Evolutionary conservation across 2,888 invertebrate genomes (phyloP).

Genomic region (Sarcophaga rosellei): DNA sequence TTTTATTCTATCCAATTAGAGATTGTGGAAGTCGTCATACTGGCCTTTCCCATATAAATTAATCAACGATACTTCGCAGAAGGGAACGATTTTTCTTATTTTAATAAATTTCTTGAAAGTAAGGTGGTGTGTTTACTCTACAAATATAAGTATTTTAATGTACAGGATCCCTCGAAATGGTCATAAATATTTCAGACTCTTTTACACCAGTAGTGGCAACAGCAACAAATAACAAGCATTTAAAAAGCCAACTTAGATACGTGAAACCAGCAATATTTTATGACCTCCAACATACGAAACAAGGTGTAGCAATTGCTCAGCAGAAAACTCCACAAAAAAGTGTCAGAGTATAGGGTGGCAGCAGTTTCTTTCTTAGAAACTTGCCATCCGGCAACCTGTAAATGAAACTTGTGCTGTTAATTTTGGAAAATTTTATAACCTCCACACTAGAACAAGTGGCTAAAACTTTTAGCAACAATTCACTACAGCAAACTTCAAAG

Average conservation of each 20-base stretch:
- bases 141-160: too few species aligned
- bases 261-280: conserved; percentile 32
- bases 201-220: not conserved
- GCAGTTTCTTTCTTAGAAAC: not conserved
- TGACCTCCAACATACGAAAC: conserved; percentile 46
- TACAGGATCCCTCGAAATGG: too few species aligned
- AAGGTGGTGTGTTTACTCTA: too few species aligned
- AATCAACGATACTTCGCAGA: too few species aligned
- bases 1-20: too few species aligned
- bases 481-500: conserved; percentile 19
- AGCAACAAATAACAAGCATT: conserved; percentile 23
- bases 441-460: conserved; percentile 32
- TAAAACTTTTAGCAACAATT: conserved; percentile 20
- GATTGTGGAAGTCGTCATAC: too few species aligned
- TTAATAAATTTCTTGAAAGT: too few species aligned
- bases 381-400: conserved; percentile 15
- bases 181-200: too few species aligned
- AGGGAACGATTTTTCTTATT: too few species aligned
- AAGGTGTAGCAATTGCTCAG: conserved; percentile 22
- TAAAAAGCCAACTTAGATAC: conserved; percentile 29
- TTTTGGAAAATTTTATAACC: conserved; percentile 40
- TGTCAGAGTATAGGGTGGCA: not conserved
- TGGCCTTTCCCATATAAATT: too few species aligned
- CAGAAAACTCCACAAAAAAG: not conserved
- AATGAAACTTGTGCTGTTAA: conserved; percentile 52